Evolutionary conservation across 2,113 vertebrate species (phyloP).

Genomic region (Coregonus clupeaformis): DNA sequence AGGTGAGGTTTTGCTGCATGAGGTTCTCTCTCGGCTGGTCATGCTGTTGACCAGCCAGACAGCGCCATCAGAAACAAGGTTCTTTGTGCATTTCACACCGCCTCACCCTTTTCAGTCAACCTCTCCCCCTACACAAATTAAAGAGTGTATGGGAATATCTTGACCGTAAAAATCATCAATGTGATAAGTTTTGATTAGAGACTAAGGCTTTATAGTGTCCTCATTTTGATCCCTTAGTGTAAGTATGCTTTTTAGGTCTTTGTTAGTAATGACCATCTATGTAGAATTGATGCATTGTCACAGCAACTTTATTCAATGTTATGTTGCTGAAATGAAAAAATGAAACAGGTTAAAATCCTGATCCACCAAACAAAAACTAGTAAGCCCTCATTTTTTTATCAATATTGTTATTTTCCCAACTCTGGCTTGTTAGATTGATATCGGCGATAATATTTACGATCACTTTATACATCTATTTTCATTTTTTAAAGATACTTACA

Average conservation of each 20-base stretch:
- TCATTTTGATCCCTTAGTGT: slow-evolving; percentile 17
- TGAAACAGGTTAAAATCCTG: slow-evolving; percentile 45
- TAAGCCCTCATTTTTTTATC: slow-evolving; percentile 35
- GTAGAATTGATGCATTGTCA: slow-evolving; percentile 21
- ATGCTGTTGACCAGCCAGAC: slow-evolving; percentile 52
- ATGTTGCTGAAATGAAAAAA: slow-evolving; percentile 42
- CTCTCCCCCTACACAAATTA: slow-evolving; percentile 25
- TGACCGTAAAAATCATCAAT: slow-evolving; percentile 44
- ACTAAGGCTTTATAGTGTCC: slow-evolving; percentile 56
- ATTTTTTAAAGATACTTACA: slow-evolving; percentile 59
- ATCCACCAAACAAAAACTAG: slow-evolving; percentile 34
- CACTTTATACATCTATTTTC: slow-evolving; percentile 24
- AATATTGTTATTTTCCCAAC: slow-evolving; percentile 40
- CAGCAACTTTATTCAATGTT: slow-evolving; percentile 9
- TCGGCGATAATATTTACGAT: slow-evolving; percentile 46
- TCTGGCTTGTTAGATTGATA: slow-evolving; percentile 48
- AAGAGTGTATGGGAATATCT: slow-evolving; percentile 37
- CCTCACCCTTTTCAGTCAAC: slow-evolving; percentile 42
- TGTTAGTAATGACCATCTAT: slow-evolving; percentile 42
- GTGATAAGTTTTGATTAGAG: slow-evolving; percentile 19
- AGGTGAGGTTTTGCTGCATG: slow-evolving; percentile 50
- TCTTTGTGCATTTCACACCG: slow-evolving; percentile 67
- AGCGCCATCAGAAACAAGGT: slow-evolving; percentile 75
- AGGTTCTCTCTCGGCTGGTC: slow-evolving; percentile 48
- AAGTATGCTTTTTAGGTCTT: slow-evolving; percentile 32